phyloP scores from a whole-genome alignment of 2,888 invertebrate species.

The Cyclophora punctaria region DNA sequence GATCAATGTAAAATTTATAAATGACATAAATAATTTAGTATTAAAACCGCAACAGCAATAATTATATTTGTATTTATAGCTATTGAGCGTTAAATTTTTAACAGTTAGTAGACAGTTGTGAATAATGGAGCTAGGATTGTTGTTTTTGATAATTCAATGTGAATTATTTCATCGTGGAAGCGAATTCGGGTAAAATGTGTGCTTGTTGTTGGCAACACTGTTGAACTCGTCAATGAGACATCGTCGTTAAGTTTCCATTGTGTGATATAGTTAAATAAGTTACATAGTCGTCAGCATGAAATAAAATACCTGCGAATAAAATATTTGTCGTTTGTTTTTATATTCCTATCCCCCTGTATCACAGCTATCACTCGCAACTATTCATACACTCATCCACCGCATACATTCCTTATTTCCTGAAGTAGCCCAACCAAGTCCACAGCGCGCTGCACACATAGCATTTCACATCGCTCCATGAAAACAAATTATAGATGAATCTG shows the following conservation, averaged over 20 bases:
- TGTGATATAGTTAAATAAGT: constrained; percentile 69
- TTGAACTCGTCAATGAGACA: constrained; percentile 30
- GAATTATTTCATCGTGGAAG: constrained; percentile 51
- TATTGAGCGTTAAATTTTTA: constrained; percentile 73
- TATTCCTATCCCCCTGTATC: neutral
- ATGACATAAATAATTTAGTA: constrained; percentile 30
- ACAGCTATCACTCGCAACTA: neutral
- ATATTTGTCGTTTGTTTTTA: constrained; percentile 17
- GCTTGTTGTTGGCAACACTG: constrained; percentile 11
- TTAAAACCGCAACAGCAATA: constrained; percentile 70
- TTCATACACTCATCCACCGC: neutral
- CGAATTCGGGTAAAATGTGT: constrained; percentile 27
- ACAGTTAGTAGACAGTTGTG: constrained; percentile 68
- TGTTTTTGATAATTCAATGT: constrained; percentile 58
- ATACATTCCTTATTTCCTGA: neutral
- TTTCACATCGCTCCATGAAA: neutral
- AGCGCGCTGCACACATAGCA: neutral
- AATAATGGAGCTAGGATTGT: constrained; percentile 65
- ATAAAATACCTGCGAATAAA: constrained; percentile 30
- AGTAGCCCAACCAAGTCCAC: neutral
- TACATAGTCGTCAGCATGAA: constrained; percentile 70
- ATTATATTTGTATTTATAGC: constrained; percentile 73
- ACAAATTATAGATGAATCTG: no score
- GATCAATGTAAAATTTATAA: constrained; percentile 64
- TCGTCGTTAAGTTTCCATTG: constrained; percentile 58